Evolutionary conservation across 2,888 invertebrate genomes (phyloP), one percentile per base, ranked within the genome.

Genomic region (Nematopogon swammerdamellus): DNA sequence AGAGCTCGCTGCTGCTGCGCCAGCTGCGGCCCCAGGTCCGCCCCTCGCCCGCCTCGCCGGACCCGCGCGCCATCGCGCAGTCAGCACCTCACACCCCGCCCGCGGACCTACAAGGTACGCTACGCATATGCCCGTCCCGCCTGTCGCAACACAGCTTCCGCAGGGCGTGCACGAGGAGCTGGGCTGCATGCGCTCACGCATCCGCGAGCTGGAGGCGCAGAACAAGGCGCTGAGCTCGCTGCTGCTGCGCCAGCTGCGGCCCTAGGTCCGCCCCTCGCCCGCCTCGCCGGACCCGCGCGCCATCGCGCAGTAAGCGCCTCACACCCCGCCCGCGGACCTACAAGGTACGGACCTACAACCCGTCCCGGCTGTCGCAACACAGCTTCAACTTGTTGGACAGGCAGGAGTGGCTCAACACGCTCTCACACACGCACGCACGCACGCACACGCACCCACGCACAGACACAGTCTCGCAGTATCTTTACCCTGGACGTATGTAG

Each of bases 151-250:
- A n/a, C n/a, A n/a, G n/a, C n/a, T n/a, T 25, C 62, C 63, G 44
- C 74, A 91, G 91, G 87, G 87, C 59, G 80, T 91, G 50, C 84
- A 89, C 53, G 91, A 91, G 63, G 91, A 92, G 70, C 83, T 92
- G 62, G 82, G 85, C 50, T 85, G 86, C 54, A 79, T 92, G 16
- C 87, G 89, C 60, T 82, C 82, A 53, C 83, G 88, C 52, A 89
- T 92, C 46, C 85, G 87, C 56, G 91, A 92, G 63, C 74, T 92
- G 56, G 92, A 92, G 68, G 81, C 85, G 25, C 91, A 92, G 65
- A 92, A 92, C 70, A 76, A 85, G 50, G 85, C 88, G 20, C 74
- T 92, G 52, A 88, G 87, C 56, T 81, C 87, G 8, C 76, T 89
- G 57, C 70, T 89, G 54, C 84, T 88, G 52, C 85, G 88, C 51